Evolutionary conservation across 2,888 invertebrate genomes (phyloP).

Genomic region (Mechanitis mazaeus): DNA sequence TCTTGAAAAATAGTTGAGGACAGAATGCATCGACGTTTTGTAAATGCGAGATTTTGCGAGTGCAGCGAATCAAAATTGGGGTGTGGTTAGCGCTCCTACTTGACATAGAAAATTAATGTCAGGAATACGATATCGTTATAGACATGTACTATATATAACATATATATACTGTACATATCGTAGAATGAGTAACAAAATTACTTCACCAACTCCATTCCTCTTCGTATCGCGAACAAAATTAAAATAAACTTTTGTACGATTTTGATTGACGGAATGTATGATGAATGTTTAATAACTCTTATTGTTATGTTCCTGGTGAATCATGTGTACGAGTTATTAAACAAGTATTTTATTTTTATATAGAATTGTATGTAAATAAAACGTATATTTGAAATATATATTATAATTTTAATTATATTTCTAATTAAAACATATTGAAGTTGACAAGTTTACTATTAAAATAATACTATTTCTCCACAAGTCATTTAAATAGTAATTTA

Average conservation of each 20-base stretch:
- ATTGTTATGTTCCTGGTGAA: background rate
- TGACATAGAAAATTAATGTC: conserved; percentile 1
- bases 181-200: conserved; percentile 3
- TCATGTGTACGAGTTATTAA: too few relatives aligned
- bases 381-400: too few relatives aligned
- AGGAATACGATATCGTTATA: conserved; percentile 5
- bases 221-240: background rate
- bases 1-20: too few relatives aligned
- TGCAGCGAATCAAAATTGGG: background rate
- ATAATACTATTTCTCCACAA: background rate
- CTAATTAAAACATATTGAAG: too few relatives aligned
- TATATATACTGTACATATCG: background rate
- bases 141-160: background rate
- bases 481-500: background rate
- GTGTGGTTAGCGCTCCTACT: background rate
- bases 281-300: background rate
- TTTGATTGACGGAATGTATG: conserved; percentile 2
- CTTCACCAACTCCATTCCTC: conserved; percentile 1
- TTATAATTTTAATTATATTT: too few relatives aligned
- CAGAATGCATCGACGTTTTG: too few relatives aligned
- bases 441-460: too few relatives aligned
- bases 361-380: too few relatives aligned
- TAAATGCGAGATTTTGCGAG: too few relatives aligned
- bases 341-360: too few relatives aligned
- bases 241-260: conserved; percentile 3